A percentile compares a stretch with the other conserved stretches of the same genome.
Conservation (phyloP, 2,113 vertebrate genomes). For the Seriola aureovittata region DNA sequence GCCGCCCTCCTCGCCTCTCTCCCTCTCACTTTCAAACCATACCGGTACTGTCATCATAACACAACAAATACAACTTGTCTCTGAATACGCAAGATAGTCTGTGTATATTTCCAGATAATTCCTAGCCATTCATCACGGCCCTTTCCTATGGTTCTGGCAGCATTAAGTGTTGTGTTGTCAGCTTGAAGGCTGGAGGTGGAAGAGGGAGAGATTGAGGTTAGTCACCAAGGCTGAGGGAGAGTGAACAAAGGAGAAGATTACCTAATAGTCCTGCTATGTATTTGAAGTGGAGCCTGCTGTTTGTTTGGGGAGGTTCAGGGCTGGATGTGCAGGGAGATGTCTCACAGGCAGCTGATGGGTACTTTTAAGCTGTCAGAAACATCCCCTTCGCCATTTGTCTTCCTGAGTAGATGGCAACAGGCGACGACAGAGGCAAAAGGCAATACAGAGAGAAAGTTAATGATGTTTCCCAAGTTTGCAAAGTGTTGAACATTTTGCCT, state of each 20-base stretch:
- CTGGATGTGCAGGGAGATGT: constrained; percentile 86
- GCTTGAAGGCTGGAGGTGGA: constrained; percentile 78
- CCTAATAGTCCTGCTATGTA: constrained; percentile 91
- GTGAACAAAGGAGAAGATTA: constrained; percentile 91
- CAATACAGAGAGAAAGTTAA: constrained; percentile 51
- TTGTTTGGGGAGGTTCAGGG: constrained; percentile 88
- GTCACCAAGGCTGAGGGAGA: constrained; percentile 87
- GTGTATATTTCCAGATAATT: constrained; percentile 46
- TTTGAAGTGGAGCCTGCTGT: constrained; percentile 90
- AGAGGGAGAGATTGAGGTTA: constrained; percentile 87
- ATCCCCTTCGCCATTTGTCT: constrained; percentile 65
- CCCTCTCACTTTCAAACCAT: constrained; percentile 28
- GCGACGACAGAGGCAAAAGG: constrained; percentile 47
- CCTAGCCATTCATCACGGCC: constrained; percentile 45
- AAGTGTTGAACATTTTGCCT: constrained; percentile 48
- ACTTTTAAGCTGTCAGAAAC: constrained; percentile 86
- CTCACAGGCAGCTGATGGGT: constrained; percentile 81
- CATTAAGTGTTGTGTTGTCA: constrained; percentile 66
- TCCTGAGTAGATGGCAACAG: constrained; percentile 53
- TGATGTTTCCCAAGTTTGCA: constrained; percentile 51
- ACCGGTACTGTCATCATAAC: constrained; percentile 47
- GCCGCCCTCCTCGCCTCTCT: constrained; percentile 13
- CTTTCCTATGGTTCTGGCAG: constrained; percentile 50
- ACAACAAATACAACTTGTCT: constrained; percentile 48
- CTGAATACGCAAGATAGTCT: constrained; percentile 23